phyloP scores from a whole-genome alignment of 2,888 invertebrate genomes.

The Amiota communis region DNA sequence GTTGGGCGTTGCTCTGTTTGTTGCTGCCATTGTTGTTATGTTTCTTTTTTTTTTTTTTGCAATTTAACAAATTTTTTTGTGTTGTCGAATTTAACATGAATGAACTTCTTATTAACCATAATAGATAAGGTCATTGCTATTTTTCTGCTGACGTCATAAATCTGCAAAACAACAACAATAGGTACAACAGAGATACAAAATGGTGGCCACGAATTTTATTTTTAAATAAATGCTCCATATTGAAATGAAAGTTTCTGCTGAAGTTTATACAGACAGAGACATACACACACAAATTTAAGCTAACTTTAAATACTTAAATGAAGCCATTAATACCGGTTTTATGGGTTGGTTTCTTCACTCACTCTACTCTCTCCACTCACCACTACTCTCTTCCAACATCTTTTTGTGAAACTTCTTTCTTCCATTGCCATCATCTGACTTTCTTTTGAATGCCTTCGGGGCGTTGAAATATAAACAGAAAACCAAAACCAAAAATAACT shows the following conservation, averaged over 20 bases:
- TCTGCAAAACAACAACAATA: too few relatives aligned
- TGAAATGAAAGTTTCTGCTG: constrained; percentile 4
- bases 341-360: neutral
- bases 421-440: constrained; percentile 34
- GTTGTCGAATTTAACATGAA: neutral
- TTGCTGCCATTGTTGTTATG: neutral
- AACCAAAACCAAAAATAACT: neutral
- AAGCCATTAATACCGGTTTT: constrained; percentile 23
- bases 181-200: too few relatives aligned
- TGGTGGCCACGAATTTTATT: too few relatives aligned
- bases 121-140: neutral
- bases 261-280: too few relatives aligned
- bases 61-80: constrained; percentile 1
- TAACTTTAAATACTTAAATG: neutral
- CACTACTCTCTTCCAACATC: neutral
- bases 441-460: constrained; percentile 49
- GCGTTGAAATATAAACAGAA: constrained; percentile 3
- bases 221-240: neutral
- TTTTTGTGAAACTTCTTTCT: constrained; percentile 32
- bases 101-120: neutral
- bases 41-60: neutral
- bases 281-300: neutral
- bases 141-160: too few relatives aligned
- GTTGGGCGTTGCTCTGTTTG: constrained; percentile 9
- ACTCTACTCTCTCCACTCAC: neutral